Conservation (phyloP, 1,140 invertebrate species). For the Littorina saxatilis region DNA sequence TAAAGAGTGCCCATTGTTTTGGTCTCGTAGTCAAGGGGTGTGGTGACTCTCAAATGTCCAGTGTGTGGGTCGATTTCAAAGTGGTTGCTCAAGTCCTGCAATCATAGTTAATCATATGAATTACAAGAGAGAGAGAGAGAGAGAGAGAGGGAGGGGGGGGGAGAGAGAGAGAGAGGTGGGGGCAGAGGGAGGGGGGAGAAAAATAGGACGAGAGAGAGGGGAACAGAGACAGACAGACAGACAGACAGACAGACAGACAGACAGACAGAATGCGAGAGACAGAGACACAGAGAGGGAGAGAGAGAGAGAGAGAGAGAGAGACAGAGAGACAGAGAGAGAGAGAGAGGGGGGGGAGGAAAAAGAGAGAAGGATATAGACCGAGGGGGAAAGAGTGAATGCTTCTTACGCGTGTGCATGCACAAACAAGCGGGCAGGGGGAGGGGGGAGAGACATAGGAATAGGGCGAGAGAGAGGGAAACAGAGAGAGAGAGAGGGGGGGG, state of each 20-base stretch:
- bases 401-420: too few species aligned
- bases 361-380: not conserved
- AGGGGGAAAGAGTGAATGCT: too few species aligned
- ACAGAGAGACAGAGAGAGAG: conserved; percentile 1
- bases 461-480: not conserved
- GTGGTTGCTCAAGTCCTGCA: conserved; percentile 19
- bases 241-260: too few species aligned
- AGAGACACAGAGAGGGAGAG: too few species aligned
- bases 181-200: not conserved
- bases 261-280: too few species aligned
- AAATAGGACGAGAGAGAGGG: too few species aligned
- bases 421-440: not conserved
- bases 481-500: too few species aligned
- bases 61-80: conserved; percentile 21
- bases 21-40: conserved; percentile 22
- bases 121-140: too few species aligned
- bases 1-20: not conserved
- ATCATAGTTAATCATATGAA: too few species aligned
- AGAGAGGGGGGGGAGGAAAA: not conserved
- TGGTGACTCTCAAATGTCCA: conserved; percentile 7
- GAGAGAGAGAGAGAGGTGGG: too few species aligned
- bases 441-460: not conserved
- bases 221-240: too few species aligned
- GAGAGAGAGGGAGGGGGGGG: not conserved
- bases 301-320: not conserved